A percentile compares a stretch with the other conserved stretches of the same genome.
Evolutionary conservation across 1,140 invertebrate species (phyloP).

Genomic region (Asbolus verrucosus): DNA sequence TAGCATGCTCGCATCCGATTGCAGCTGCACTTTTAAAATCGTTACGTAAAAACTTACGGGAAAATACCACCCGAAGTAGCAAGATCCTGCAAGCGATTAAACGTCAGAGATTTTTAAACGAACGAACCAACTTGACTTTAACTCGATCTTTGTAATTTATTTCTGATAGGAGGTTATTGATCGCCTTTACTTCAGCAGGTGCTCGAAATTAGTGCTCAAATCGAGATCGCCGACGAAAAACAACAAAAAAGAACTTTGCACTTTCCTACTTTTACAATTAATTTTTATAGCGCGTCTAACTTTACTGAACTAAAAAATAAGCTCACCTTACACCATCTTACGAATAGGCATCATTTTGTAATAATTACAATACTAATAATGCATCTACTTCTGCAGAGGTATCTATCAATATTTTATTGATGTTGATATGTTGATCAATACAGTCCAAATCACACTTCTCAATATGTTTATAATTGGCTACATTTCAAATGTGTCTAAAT

Average conservation of each 20-base stretch:
- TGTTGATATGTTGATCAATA: too few relatives aligned
- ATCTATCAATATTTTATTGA: too few relatives aligned
- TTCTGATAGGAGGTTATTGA: constrained; percentile 34
- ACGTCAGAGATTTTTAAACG: constrained; percentile 32
- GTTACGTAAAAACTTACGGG: constrained; percentile 12
- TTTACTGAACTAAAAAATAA: constrained; percentile 9
- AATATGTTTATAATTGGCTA: too few relatives aligned
- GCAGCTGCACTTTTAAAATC: neutral
- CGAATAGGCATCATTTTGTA: neutral
- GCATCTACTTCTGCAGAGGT: too few relatives aligned
- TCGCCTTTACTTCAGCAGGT: constrained; percentile 34
- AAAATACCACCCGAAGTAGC: constrained; percentile 23
- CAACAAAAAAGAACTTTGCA: constrained; percentile 12
- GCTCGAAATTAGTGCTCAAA: constrained; percentile 34
- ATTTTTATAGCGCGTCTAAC: neutral
- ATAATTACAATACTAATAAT: too few relatives aligned
- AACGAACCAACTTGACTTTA: constrained; percentile 37
- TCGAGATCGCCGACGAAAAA: constrained; percentile 30
- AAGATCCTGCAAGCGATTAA: constrained; percentile 28
- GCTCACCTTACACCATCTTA: neutral
- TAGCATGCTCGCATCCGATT: constrained; percentile 22
- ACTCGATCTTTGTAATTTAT: constrained; percentile 39
- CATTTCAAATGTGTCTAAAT: too few relatives aligned
- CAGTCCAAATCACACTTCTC: too few relatives aligned
- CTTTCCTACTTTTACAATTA: constrained; percentile 11